phyloP scores from a whole-genome alignment of 2,797 vertebrate genomes.

The Telmatherina bonti region DNA sequence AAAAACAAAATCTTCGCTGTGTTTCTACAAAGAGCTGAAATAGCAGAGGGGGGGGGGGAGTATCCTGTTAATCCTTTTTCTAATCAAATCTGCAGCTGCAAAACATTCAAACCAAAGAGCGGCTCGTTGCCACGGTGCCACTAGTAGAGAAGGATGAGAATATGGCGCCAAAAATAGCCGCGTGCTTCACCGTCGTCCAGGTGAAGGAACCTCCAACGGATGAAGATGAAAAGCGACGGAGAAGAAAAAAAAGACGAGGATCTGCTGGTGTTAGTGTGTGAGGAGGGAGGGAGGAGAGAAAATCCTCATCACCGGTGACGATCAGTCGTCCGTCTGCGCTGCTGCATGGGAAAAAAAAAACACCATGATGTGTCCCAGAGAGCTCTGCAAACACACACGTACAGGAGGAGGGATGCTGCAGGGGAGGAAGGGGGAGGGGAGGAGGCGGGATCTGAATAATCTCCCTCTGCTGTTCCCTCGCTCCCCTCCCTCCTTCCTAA shows the following conservation, averaged over 20 bases:
- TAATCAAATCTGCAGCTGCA: neutral
- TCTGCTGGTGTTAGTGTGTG: neutral
- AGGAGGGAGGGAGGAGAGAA: conserved; percentile 17
- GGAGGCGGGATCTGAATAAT: conserved; percentile 60
- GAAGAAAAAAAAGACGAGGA: neutral
- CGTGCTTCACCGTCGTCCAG: conserved; percentile 15
- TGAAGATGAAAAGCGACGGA: conserved; percentile 8
- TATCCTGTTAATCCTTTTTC: conserved; percentile 1
- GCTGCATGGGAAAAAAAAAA: neutral
- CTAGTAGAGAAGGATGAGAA: conserved; percentile 36
- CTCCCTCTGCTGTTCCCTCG: conserved; percentile 12
- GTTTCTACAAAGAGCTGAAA: neutral
- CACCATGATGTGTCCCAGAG: neutral
- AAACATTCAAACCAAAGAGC: neutral
- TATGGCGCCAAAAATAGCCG: conserved; percentile 64
- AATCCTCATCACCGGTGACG: conserved; percentile 10
- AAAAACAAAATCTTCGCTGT: neutral
- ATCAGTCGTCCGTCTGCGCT: conserved; percentile 21
- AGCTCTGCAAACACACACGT: conserved; percentile 15
- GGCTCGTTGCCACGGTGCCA: conserved; percentile 1
- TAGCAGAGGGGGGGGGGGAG: neutral
- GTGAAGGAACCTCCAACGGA: conserved; percentile 26
- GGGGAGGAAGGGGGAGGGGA: conserved; percentile 38
- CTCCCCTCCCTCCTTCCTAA: neutral
- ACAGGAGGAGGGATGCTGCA: conserved; percentile 40